Evolutionary conservation across 2,113 vertebrate species (phyloP).

Genomic region (Columbina picui): DNA sequence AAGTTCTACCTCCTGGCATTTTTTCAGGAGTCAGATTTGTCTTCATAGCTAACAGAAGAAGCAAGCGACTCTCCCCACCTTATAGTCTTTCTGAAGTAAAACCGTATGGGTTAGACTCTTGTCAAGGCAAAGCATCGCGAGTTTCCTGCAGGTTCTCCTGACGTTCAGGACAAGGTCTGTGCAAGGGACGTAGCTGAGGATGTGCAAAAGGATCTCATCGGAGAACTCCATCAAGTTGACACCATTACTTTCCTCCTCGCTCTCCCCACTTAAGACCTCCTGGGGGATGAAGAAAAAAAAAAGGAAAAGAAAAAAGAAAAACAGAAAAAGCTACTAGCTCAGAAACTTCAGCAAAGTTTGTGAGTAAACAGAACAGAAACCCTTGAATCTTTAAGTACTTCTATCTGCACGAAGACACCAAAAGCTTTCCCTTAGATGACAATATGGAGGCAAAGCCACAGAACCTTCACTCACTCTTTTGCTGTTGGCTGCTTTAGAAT

Average conservation of each 20-base stretch:
- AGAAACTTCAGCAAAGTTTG: not conserved
- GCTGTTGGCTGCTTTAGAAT: not conserved
- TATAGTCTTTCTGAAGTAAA: slow-evolving; percentile 87
- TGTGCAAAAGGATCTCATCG: slow-evolving; percentile 93
- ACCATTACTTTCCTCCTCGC: slow-evolving; percentile 21
- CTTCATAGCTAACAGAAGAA: not conserved
- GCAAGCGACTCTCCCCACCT: slow-evolving; percentile 74
- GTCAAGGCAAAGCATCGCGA: slow-evolving; percentile 86
- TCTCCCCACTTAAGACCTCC: slow-evolving; percentile 73
- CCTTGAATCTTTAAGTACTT: not conserved
- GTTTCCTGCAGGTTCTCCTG: slow-evolving; percentile 86
- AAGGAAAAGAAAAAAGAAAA: not conserved
- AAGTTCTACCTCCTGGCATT: not conserved
- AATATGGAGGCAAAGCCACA: not conserved
- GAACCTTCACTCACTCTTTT: not conserved
- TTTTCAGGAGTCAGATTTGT: not conserved
- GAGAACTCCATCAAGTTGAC: slow-evolving; percentile 90
- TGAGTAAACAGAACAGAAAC: not conserved
- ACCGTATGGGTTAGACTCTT: slow-evolving; percentile 89
- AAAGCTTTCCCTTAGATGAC: not conserved
- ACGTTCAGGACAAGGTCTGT: slow-evolving; percentile 89
- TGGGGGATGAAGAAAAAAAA: not conserved
- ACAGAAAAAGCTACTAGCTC: not conserved
- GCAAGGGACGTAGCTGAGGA: slow-evolving; percentile 87
- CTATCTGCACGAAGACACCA: not conserved